Base-by-base conservation (phyloP, 2,888 invertebrate genomes). In the Microplitis deprimator region DNA sequence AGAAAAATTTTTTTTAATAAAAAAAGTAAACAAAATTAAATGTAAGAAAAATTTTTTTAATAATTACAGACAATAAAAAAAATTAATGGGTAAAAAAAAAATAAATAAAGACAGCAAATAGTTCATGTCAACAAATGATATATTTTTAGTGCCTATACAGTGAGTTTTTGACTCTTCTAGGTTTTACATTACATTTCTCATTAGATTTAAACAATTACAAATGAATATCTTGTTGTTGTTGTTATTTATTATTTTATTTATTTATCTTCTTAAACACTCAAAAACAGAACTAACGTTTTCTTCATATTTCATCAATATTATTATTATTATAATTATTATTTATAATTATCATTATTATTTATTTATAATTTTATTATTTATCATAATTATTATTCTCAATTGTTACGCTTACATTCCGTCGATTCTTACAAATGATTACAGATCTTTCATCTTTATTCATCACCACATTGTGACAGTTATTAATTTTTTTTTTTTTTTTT, bases 111-210 rank as follows among this genome's bases (percentile, higher is more conserved):
- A 29, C 64, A 69, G 17, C 38, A 16, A 77, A 74, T 78, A 79
- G 81, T 86, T 86, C 86, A 86, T 86, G 86, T 86, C 86, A 86
- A 86, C 86, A 86, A 86, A 86, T 86, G 85, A 86, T 86, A 86
- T 86, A 86, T 86, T 86, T 86, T 86, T 86, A 86, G 85, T 86
- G 85, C 86, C 86, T 86, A 86, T 86, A 86, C 85, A 83, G 80
- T 82, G 82, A 82, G 82, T 82, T 82, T 82, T 79, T 73, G 80
- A 77, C 83, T 86, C 85, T 82, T 85, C 85, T 86, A 85, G 82
- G 83, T 86, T 85, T 86, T 85, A 86, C 86, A 86, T 84, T 86
- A 86, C 84, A 86, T 85, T 86, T 86, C 82, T 86, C 85, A 83
- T 86, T 86, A 86, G 83, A 84, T 86, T 86, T 86, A 86, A 86